phyloP scores from a whole-genome alignment of 2,113 vertebrate species.

The Scomber scombrus region DNA sequence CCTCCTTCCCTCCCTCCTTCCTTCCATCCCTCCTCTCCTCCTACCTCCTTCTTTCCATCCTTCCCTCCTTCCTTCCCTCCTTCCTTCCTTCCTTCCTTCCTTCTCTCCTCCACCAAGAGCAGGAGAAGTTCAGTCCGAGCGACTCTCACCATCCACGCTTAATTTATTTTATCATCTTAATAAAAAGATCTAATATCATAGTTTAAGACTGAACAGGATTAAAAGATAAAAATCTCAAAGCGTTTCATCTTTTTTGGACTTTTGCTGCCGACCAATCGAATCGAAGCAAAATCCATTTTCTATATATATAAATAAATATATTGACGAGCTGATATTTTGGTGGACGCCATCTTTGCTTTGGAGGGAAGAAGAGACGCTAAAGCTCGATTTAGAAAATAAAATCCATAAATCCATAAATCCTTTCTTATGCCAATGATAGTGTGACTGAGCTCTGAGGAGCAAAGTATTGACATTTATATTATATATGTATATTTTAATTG shows the following conservation, averaged over 20 bases:
- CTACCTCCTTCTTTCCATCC: neutral
- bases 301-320: neutral
- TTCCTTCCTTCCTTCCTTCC: neutral
- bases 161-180: constrained; percentile 76
- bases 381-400: too few relatives aligned
- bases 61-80: neutral
- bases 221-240: constrained; percentile 4
- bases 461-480: constrained; percentile 82
- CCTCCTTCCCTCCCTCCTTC: neutral
- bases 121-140: constrained; percentile 55
- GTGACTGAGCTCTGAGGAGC: constrained; percentile 76
- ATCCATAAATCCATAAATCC: constrained; percentile 29
- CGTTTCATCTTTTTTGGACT: constrained; percentile 35
- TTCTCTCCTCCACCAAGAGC: constrained; percentile 22
- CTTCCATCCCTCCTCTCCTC: neutral
- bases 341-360: constrained; percentile 38
- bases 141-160: constrained; percentile 56
- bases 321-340: too few relatives aligned
- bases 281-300: constrained; percentile 54
- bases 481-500: constrained; percentile 82
- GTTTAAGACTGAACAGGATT: constrained; percentile 69
- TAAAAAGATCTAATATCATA: constrained; percentile 52
- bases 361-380: constrained; percentile 46
- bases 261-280: constrained; percentile 21
- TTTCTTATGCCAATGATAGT: constrained; percentile 83